Percentiles rank a stretch among this genome's conserved stretches.
Conservation (phyloP, 2,797 vertebrate species). For the Anolis apletophallus region DNA sequence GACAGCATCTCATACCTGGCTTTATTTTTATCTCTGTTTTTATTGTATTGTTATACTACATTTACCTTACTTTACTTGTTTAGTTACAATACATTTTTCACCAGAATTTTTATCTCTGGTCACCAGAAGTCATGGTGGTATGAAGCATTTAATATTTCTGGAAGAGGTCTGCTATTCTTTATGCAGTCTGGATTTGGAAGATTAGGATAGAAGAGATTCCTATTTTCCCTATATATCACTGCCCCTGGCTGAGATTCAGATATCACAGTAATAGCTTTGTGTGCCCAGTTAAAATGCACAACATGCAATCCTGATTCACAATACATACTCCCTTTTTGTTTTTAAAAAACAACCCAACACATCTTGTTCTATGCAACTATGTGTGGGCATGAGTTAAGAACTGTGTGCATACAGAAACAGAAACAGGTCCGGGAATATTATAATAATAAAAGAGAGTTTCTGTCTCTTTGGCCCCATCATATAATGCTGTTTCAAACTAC, state of each 20-base stretch:
- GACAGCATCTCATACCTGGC: conserved; percentile 62
- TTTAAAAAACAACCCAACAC: not conserved
- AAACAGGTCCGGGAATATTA: no score
- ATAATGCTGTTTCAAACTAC: no score
- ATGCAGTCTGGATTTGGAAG: not conserved
- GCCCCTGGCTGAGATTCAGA: not conserved
- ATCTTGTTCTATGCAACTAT: not conserved
- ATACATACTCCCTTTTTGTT: not conserved
- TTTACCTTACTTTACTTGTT: no score
- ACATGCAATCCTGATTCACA: not conserved
- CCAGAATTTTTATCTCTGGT: conserved; percentile 57
- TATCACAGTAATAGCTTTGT: not conserved
- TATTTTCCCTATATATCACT: conserved; percentile 22
- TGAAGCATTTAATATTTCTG: conserved; percentile 17
- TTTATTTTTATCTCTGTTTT: conserved; percentile 57
- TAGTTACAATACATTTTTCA: no score
- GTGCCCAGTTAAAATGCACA: not conserved
- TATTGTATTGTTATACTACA: no score
- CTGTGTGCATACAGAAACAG: not conserved
- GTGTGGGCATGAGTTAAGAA: not conserved
- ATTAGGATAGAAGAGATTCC: not conserved
- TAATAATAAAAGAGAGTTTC: no score
- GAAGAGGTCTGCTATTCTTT: conserved; percentile 20
- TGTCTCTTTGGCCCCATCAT: no score
- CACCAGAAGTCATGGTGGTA: not conserved